Percentiles rank a stretch among this genome's conserved stretches.
phyloP scores from a whole-genome alignment of 2,888 invertebrate genomes.

The Herminia tarsipennalis region DNA sequence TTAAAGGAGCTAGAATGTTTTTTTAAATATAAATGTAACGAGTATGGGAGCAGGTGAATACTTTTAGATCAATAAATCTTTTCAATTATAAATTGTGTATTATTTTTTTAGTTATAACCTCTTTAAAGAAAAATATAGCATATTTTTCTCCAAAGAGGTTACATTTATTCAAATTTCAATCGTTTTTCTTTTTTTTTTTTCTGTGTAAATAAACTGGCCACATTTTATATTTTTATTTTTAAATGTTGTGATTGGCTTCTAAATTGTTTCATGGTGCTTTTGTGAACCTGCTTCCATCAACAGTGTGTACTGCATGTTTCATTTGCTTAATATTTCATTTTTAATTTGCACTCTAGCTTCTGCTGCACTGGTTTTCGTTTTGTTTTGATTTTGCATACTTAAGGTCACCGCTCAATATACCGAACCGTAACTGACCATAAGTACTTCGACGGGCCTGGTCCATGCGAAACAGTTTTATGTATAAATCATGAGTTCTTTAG shows the following conservation, averaged over 20 bases:
- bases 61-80: conserved; percentile 56
- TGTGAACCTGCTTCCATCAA: conserved; percentile 77
- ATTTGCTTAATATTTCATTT: conserved; percentile 37
- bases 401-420: no score
- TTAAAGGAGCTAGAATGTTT: conserved; percentile 41
- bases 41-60: conserved; percentile 67
- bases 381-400: conserved; percentile 1
- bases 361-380: conserved; percentile 36
- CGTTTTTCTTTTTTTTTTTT: neutral
- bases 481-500: no score
- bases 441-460: no score
- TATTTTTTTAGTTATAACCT: conserved; percentile 38
- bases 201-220: no score
- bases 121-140: no score
- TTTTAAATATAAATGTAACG: conserved; percentile 28
- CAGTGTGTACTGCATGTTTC: conserved; percentile 24
- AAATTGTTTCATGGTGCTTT: conserved; percentile 12
- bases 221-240: neutral
- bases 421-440: no score
- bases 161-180: neutral
- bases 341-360: conserved; percentile 48
- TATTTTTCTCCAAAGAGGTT: neutral
- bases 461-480: no score
- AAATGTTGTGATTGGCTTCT: conserved; percentile 31
- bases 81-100: conserved; percentile 46